These are phyloP conservation scores for Eulemur albifrons DNA, from an alignment of 2,797 vertebrate genomes.

Conservation along the genomic window DNA sequence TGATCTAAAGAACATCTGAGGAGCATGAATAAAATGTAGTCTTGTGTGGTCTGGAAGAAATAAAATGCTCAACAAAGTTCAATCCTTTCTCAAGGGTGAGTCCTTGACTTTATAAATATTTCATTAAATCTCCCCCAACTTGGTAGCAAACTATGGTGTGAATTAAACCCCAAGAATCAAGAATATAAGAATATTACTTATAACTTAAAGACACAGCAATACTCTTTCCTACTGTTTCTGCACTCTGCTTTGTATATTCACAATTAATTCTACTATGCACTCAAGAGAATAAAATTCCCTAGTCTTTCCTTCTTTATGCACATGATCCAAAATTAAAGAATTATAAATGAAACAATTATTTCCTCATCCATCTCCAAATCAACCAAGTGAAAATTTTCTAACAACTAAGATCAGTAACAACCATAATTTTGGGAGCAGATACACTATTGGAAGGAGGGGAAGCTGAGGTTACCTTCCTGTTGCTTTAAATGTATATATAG, in stretches of 20 bases:
- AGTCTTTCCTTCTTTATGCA: not conserved
- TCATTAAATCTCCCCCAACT: not conserved
- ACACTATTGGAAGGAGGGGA: not conserved
- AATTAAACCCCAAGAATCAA: not conserved
- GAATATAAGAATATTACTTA: not conserved
- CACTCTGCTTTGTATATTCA: not conserved
- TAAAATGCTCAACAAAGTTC: slow-evolving; percentile 29
- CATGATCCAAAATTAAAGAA: not conserved
- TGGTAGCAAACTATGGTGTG: not conserved
- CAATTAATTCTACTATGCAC: not conserved
- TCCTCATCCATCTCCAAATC: not conserved
- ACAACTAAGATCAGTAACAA: not conserved
- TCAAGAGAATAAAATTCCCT: not conserved
- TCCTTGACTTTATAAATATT: slow-evolving; percentile 39
- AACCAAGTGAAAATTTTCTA: slow-evolving; percentile 11
- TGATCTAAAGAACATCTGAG: slow-evolving; percentile 59
- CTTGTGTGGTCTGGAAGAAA: slow-evolving; percentile 63
- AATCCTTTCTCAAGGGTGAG: slow-evolving; percentile 33
- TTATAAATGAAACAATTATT: not conserved
- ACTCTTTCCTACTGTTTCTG: not conserved
- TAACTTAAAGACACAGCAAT: not conserved
- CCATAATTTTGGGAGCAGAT: not conserved
- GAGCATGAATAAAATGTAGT: slow-evolving; percentile 28
- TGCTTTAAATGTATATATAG: not conserved
- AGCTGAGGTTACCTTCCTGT: not conserved